phyloP scores from a whole-genome alignment of 2,113 vertebrate genomes.

The Ornithorhynchus anatinus region DNA sequence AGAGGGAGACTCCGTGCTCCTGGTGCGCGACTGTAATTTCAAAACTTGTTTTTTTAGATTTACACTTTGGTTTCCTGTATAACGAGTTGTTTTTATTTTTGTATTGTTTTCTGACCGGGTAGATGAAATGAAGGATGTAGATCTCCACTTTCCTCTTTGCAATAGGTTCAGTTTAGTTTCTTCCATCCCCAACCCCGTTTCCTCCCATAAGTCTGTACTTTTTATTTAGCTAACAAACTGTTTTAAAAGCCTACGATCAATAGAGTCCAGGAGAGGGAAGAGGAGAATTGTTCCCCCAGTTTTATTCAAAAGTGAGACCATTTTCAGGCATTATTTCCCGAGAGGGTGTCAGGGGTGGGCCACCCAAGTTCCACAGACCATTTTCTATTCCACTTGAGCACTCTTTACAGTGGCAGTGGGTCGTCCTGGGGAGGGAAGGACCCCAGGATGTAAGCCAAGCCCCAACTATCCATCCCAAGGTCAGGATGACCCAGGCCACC shows the following conservation, averaged over 20 bases:
- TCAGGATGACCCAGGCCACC: slow-evolving; percentile 34
- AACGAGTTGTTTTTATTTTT: slow-evolving; percentile 61
- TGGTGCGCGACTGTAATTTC: slow-evolving; percentile 30
- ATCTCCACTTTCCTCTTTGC: slow-evolving; percentile 3
- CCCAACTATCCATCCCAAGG: no score
- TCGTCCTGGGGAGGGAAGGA: neutral
- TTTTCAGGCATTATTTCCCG: neutral
- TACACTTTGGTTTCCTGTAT: slow-evolving; percentile 49
- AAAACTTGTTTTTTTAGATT: slow-evolving; percentile 52
- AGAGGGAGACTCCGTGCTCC: slow-evolving; percentile 19
- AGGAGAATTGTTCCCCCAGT: neutral
- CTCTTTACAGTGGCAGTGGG: no score
- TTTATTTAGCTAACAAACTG: slow-evolving; percentile 19
- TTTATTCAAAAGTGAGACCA: slow-evolving; percentile 7
- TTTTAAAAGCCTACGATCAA: slow-evolving; percentile 49
- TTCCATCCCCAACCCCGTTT: slow-evolving; percentile 6
- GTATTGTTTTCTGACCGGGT: slow-evolving; percentile 46
- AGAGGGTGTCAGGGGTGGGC: neutral
- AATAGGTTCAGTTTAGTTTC: slow-evolving; percentile 7
- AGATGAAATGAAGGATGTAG: slow-evolving; percentile 34
- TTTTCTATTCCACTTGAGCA: neutral
- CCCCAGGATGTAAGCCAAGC: neutral
- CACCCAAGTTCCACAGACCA: neutral
- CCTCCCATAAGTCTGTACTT: slow-evolving; percentile 7
- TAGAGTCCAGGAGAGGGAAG: slow-evolving; percentile 29